A percentile compares a stretch with the other conserved stretches of the same genome.
Conservation (phyloP, 2,113 vertebrate genomes). For the Zapornia atra region DNA sequence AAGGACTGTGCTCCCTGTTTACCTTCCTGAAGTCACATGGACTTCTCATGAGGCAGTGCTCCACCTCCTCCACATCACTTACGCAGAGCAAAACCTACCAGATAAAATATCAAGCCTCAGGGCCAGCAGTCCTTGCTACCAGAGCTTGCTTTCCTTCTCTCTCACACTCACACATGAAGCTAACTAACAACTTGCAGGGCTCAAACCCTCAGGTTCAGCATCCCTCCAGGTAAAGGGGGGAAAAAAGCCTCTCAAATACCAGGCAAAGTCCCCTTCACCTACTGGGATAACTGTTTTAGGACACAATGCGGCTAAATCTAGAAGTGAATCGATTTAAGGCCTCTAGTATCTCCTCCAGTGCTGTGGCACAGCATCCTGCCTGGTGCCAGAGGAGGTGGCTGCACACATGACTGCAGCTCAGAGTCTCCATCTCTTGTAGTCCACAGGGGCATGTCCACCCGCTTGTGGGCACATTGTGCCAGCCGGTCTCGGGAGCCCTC, state of each 20-base stretch:
- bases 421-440: not conserved
- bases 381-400: accelerated
- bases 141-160: not conserved
- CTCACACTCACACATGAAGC: not conserved
- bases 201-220: not conserved
- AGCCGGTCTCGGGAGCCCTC: accelerated
- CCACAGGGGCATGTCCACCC: accelerated
- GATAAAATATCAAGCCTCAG: not conserved
- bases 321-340: not conserved
- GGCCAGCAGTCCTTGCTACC: not conserved
- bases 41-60: not conserved
- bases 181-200: not conserved
- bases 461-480: not conserved
- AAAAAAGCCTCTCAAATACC: not conserved
- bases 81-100: not conserved
- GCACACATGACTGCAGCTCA: accelerated
- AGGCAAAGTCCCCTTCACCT: not conserved
- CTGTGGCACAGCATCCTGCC: not conserved
- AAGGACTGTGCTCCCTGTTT: accelerated
- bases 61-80: not conserved
- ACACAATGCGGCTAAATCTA: not conserved
- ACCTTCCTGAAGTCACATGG: accelerated
- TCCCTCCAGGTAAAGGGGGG: not conserved
- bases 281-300: not conserved
- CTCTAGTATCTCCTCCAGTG: not conserved